These are phyloP conservation scores for Parus major DNA, from an alignment of 2,113 vertebrate genomes.

Conservation along the genomic window DNA sequence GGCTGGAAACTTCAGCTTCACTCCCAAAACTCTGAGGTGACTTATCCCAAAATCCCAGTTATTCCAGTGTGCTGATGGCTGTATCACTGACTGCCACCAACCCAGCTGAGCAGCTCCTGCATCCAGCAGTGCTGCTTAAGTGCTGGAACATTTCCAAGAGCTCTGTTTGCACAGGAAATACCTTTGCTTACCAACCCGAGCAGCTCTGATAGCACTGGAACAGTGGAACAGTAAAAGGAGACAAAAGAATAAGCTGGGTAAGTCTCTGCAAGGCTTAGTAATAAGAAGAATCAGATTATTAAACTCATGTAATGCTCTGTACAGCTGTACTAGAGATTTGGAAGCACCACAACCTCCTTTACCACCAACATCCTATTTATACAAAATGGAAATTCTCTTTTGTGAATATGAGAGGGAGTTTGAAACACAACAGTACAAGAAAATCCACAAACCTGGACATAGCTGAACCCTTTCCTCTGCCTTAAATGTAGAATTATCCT, in stretches of 20 bases:
- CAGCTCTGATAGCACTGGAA: not conserved
- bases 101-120: not conserved
- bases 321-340: not conserved
- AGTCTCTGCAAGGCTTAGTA: not conserved
- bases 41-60: not conserved
- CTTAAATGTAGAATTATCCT: not conserved
- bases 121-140: not conserved
- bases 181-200: fast-evolving
- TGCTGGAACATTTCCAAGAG: not conserved
- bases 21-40: not conserved
- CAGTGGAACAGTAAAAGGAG: not conserved
- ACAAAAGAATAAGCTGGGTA: not conserved
- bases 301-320: not conserved
- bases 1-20: not conserved
- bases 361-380: not conserved
- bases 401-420: not conserved
- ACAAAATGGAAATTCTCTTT: not conserved
- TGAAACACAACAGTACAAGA: not conserved
- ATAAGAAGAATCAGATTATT: not conserved
- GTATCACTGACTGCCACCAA: not conserved
- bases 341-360: not conserved
- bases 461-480: not conserved
- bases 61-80: not conserved
- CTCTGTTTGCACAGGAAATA: not conserved
- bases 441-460: not conserved